phyloP scores from a whole-genome alignment of 2,888 invertebrate genomes.

The Mermis nigrescens region DNA sequence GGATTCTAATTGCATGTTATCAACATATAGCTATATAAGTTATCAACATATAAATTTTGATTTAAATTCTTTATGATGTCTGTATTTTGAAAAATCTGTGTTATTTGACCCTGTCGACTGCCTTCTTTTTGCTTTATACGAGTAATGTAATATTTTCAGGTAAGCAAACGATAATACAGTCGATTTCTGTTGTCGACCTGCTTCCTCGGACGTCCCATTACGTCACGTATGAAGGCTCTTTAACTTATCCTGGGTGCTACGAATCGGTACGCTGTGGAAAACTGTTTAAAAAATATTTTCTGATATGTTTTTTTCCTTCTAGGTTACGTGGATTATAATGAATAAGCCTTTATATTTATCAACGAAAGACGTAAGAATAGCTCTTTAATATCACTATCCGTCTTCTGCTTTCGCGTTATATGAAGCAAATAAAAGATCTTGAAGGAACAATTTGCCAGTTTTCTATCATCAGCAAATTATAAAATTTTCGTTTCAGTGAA shows the following conservation, averaged over 20 bases:
- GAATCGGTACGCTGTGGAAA: constrained; percentile 30
- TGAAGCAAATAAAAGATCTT: background rate
- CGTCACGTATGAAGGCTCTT: constrained; percentile 92
- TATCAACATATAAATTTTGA: no score
- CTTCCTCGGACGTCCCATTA: constrained; percentile 79
- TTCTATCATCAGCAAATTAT: background rate
- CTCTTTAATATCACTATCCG: no score
- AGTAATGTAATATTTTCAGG: no score
- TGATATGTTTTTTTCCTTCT: background rate
- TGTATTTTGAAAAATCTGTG: no score
- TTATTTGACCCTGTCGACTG: no score
- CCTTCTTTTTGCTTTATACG: no score
- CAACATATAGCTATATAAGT: no score
- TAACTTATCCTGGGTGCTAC: constrained; percentile 58
- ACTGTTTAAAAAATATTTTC: background rate
- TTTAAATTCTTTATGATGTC: no score
- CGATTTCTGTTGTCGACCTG: constrained; percentile 62
- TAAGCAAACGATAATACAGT: constrained; percentile 60
- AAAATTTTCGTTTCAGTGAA: background rate
- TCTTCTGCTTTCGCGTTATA: no score
- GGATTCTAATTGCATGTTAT: no score
- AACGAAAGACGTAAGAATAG: constrained; percentile 60
- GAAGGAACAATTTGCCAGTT: background rate
- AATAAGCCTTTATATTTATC: constrained; percentile 94
- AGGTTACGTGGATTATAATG: constrained; percentile 81